Conservation (phyloP, 2,888 invertebrate species). For the Sthenelais limicola region DNA sequence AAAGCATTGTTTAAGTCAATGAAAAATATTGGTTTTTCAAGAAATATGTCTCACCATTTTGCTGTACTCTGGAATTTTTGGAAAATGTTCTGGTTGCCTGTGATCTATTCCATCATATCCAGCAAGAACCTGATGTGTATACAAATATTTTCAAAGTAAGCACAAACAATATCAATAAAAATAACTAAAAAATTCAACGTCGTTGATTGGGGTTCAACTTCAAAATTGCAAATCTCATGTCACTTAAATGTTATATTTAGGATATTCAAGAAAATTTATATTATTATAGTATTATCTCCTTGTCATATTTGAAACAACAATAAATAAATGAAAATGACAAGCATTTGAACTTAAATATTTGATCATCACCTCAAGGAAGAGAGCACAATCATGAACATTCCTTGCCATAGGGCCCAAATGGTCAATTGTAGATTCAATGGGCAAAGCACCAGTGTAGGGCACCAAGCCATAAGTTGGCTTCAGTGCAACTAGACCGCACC, state of each 20-base stretch:
- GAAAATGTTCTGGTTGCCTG: slow-evolving; percentile 54
- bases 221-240: no score
- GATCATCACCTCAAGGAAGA: slow-evolving; percentile 42
- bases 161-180: background rate
- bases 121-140: slow-evolving; percentile 56
- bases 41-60: no score
- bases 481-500: slow-evolving; percentile 67
- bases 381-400: slow-evolving; percentile 65
- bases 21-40: no score
- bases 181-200: no score
- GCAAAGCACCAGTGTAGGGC: slow-evolving; percentile 64
- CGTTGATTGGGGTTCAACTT: no score
- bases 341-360: background rate
- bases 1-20: no score
- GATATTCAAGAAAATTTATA: slow-evolving; percentile 7
- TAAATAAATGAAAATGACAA: background rate
- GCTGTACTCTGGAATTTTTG: slow-evolving; percentile 55
- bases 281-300: background rate
- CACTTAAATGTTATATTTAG: no score
- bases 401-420: slow-evolving; percentile 67
- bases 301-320: background rate
- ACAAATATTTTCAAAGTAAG: no score
- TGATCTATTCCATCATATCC: slow-evolving; percentile 62
- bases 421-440: slow-evolving; percentile 61
- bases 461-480: slow-evolving; percentile 69